These are phyloP conservation scores for Tachysurus fulvidraco DNA, from an alignment of 2,113 vertebrate species.

Conservation along the genomic window DNA sequence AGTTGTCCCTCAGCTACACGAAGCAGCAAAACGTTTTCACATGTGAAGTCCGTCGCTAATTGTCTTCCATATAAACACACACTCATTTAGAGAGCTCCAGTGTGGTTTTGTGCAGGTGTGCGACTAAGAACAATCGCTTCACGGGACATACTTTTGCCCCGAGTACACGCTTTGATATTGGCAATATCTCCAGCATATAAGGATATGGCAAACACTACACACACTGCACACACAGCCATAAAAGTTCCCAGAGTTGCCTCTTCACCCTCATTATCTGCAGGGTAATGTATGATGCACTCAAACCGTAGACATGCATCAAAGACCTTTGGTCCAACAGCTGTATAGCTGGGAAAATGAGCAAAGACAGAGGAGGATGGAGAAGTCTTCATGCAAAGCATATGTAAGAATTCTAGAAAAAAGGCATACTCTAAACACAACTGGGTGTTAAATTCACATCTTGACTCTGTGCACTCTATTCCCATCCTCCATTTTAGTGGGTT, in stretches of 20 bases:
- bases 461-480: neutral
- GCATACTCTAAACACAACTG: neutral
- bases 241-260: neutral
- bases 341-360: neutral
- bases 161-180: conserved; percentile 31
- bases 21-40: conserved; percentile 59
- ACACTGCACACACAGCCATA: conserved; percentile 13
- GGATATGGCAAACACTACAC: neutral
- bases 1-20: conserved; percentile 33
- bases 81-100: neutral
- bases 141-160: conserved; percentile 18
- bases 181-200: neutral
- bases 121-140: conserved; percentile 44
- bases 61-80: conserved; percentile 49
- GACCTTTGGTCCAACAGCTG: neutral
- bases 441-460: neutral
- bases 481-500: neutral
- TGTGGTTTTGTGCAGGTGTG: conserved; percentile 55
- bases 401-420: neutral
- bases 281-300: conserved; percentile 5
- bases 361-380: too few relatives aligned
- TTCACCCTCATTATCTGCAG: conserved; percentile 32
- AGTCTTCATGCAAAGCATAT: neutral
- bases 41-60: conserved; percentile 55
- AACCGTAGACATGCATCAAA: neutral